Evolutionary conservation across 1,140 invertebrate genomes (phyloP).

Genomic region (Drosophila tsacasi): DNA sequence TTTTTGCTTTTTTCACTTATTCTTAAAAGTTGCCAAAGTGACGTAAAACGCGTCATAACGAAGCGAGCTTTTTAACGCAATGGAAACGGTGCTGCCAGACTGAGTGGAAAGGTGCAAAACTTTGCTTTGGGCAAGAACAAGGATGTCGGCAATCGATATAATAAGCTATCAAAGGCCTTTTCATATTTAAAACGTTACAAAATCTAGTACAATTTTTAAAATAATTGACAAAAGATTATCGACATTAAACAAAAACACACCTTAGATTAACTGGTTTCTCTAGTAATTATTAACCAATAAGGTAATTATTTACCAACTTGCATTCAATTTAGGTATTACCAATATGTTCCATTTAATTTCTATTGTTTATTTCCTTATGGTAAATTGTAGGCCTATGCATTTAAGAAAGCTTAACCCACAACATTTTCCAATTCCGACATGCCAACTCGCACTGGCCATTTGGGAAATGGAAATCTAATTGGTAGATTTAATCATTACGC

Average conservation of each 20-base stretch:
- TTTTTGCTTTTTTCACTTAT: too few relatives aligned
- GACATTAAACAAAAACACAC: too few relatives aligned
- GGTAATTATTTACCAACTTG: not conserved
- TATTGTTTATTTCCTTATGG: not conserved
- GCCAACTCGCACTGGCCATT: constrained; percentile 9
- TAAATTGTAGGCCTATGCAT: not conserved
- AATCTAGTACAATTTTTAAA: too few relatives aligned
- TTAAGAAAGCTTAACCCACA: not conserved
- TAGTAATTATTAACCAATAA: not conserved
- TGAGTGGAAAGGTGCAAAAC: not conserved
- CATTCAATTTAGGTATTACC: not conserved
- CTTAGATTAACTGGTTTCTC: not conserved
- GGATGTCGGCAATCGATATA: too few relatives aligned
- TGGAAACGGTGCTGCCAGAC: not conserved
- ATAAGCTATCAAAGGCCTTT: too few relatives aligned
- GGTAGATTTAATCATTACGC: constrained; percentile 43
- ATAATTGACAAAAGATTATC: too few relatives aligned
- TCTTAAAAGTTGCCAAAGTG: too few relatives aligned
- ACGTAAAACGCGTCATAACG: too few relatives aligned
- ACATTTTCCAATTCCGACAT: constrained; percentile 18
- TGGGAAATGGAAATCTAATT: constrained; percentile 12
- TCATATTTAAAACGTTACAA: too few relatives aligned
- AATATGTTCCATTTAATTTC: not conserved
- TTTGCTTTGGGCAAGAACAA: not conserved
- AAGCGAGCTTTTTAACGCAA: too few relatives aligned